Evolutionary conservation across 2,797 vertebrate genomes (phyloP).

Genomic region (Podarcis lilfordi): DNA sequence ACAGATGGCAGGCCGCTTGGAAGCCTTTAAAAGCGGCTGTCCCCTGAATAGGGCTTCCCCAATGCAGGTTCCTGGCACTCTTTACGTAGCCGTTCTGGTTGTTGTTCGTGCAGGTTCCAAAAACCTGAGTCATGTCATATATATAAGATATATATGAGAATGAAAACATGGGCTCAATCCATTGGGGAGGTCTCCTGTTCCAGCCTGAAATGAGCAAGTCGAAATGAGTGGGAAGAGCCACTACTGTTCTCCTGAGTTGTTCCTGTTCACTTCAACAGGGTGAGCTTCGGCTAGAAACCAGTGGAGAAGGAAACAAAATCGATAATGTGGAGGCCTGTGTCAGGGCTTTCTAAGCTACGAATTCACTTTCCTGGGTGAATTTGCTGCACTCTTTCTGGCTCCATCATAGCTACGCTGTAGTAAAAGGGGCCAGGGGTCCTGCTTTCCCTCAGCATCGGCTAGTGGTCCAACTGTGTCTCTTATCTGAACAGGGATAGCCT

Average conservation of each 20-base stretch:
- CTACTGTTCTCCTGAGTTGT: not conserved
- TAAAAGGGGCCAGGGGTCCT: not conserved
- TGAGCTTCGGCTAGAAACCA: no score
- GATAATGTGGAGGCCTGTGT: not conserved
- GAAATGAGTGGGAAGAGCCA: not conserved
- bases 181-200: not conserved
- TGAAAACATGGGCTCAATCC: not conserved
- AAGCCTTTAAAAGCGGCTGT: not conserved
- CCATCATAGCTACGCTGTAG: not conserved
- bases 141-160: not conserved
- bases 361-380: not conserved
- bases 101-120: not conserved
- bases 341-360: not conserved
- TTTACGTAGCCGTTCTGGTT: not conserved
- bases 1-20: conserved; percentile 23
- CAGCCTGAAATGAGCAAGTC: not conserved
- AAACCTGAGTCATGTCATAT: not conserved
- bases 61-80: not conserved
- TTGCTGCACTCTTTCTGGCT: not conserved
- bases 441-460: no score
- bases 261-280: not conserved
- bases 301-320: not conserved
- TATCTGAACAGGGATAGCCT: no score
- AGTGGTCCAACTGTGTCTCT: no score
- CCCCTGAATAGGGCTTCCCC: not conserved